Evolutionary conservation across 1,140 invertebrate species (phyloP).

Genomic region (Drosophila elegans): DNA sequence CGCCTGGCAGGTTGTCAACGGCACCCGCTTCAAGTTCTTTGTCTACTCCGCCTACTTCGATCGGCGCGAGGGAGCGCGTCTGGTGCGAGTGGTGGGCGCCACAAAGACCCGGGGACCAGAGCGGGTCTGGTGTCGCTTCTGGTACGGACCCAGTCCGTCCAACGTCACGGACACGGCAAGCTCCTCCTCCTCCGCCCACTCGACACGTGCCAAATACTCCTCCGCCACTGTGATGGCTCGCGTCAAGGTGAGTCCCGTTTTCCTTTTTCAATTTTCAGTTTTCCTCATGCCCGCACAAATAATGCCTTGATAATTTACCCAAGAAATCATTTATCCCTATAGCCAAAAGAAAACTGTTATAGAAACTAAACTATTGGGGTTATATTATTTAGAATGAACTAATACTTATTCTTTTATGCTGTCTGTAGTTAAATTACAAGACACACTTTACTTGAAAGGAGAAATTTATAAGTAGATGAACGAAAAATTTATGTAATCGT

Average conservation of each 20-base stretch:
- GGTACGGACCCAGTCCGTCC: constrained; percentile 87
- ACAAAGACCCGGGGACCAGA: constrained; percentile 93
- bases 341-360: too few species aligned
- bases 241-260: constrained; percentile 88
- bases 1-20: constrained; percentile 87
- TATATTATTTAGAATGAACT: too few species aligned
- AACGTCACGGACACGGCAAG: constrained; percentile 51
- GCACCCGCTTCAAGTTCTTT: constrained; percentile 93
- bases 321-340: too few species aligned
- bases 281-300: neutral
- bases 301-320: neutral
- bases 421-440: too few species aligned
- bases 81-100: constrained; percentile 93
- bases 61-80: constrained; percentile 88
- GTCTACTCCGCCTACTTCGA: constrained; percentile 96
- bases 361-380: too few species aligned
- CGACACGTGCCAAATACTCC: constrained; percentile 80
- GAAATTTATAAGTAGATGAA: too few species aligned
- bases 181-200: neutral
- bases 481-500: too few species aligned
- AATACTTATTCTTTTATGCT: too few species aligned
- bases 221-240: constrained; percentile 90
- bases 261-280: neutral
- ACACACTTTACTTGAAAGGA: too few species aligned
- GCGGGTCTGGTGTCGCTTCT: constrained; percentile 94